phyloP scores from a whole-genome alignment of 1,140 invertebrate species.

The Hirudo medicinalis region DNA sequence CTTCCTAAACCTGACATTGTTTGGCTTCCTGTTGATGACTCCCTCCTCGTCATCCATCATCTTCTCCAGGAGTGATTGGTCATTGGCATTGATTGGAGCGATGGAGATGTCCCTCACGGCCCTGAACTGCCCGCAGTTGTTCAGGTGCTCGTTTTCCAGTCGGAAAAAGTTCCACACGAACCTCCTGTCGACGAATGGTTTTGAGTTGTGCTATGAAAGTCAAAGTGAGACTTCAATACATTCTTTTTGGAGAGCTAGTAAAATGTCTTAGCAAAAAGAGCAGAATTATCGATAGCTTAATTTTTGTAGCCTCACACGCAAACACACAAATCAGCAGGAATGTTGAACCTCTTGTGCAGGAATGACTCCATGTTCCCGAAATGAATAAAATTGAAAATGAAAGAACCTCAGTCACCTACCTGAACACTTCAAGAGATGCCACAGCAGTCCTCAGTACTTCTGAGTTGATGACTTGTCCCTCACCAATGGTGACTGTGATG shows the following conservation, averaged over 20 bases:
- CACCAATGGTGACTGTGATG: constrained; percentile 64
- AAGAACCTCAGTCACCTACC: constrained; percentile 42
- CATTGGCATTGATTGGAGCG: constrained; percentile 50
- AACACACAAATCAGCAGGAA: too few relatives aligned
- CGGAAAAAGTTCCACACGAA: constrained; percentile 99
- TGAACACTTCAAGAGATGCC: constrained; percentile 83
- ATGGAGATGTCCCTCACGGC: constrained; percentile 96
- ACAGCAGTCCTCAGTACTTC: constrained; percentile 79
- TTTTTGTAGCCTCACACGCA: too few relatives aligned
- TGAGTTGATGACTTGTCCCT: constrained; percentile 60
- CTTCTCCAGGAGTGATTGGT: background rate
- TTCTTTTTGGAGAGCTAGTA: too few relatives aligned
- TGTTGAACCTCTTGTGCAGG: too few relatives aligned
- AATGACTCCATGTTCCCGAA: too few relatives aligned
- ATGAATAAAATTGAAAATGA: too few relatives aligned
- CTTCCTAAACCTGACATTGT: background rate
- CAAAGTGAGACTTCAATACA: too few relatives aligned
- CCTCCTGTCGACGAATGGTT: constrained; percentile 47
- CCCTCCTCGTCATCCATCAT: constrained; percentile 16
- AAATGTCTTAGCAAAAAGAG: too few relatives aligned
- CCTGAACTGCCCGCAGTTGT: constrained; percentile 98
- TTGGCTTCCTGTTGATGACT: constrained; percentile 9
- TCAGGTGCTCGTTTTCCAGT: constrained; percentile 95
- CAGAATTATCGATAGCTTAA: background rate
- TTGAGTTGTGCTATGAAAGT: background rate